Evolutionary conservation across 35 echinoderm and acorn worm species (phyloP), one percentile per base, ranked within the genome.

Genomic region (Apostichopus japonicus): DNA sequence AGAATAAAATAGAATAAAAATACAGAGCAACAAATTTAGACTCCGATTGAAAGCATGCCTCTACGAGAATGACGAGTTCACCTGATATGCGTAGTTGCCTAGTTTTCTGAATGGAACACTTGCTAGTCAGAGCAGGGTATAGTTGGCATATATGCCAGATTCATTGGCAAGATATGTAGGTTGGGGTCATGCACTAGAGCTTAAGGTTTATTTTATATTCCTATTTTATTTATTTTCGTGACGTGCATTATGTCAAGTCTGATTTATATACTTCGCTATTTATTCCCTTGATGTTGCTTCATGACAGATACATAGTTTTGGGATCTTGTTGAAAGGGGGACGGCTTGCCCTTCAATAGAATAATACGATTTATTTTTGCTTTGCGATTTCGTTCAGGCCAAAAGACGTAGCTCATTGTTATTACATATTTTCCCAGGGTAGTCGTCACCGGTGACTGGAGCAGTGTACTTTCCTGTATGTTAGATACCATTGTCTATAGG

Each of bases 141-240:
- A 44, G 33, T 33, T 44, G 54, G 33, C 17, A 17, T 84, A 24
- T 23, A 57, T 58, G 55, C 17, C 56, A 84, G 56, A 57, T 58
- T n/a, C 16, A 24, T 84, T 54, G 22, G 8, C 7, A 84, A 57
- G 81, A 84, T n/a, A 84, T 84, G 53, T 84, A 84, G 81, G 81
- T 84, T 84, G 81, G 81, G 81, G 81, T 84, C 81, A 84, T 58
- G 21, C 57, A 16, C 19, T 23, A 21, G 53, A 58, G 56, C 57
- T n/a, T 84, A 23, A 17, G 17, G 54, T 16, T 84, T 84, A 23
- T 23, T 84, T 84, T 84, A 23, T 16, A 61, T 84, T 57, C 81
- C 53, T 84, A 57, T 57, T 19, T 84, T 84, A 84, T 84, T 84
- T 84, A 84, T 84, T 84, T 84, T 84, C 54, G 53, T 83, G 80